phyloP scores from a whole-genome alignment of 2,888 invertebrate species.

The Ophonus ardosiacus region DNA sequence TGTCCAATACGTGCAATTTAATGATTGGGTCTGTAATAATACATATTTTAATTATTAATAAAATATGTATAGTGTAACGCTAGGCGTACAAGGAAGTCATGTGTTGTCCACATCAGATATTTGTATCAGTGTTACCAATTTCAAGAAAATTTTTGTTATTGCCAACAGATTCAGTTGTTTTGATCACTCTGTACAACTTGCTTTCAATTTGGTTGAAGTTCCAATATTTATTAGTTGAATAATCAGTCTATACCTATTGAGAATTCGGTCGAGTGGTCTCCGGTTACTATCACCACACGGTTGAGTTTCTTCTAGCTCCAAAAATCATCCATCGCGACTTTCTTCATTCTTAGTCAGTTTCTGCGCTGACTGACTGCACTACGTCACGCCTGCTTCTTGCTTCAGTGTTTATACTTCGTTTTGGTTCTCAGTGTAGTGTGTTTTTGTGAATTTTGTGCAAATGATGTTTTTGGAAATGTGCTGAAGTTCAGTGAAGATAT shows the following conservation, averaged over 20 bases:
- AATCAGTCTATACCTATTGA: background rate
- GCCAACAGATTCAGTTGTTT: too few relatives aligned
- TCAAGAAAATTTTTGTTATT: too few relatives aligned
- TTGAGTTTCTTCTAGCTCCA: background rate
- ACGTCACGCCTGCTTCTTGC: background rate
- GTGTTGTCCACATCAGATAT: too few relatives aligned
- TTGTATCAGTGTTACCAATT: too few relatives aligned
- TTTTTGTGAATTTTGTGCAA: background rate
- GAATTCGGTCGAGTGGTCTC: background rate
- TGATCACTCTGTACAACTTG: too few relatives aligned
- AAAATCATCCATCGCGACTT: background rate
- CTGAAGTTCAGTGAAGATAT: background rate
- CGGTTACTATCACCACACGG: background rate
- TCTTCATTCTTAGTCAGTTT: background rate
- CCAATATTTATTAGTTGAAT: background rate
- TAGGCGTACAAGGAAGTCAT: too few relatives aligned
- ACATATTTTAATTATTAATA: too few relatives aligned
- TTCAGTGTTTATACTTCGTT: background rate
- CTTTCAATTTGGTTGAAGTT: too few relatives aligned
- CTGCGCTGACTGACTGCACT: background rate
- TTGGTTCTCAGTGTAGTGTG: constrained; percentile 5
- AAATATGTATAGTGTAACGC: too few relatives aligned
- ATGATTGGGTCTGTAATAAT: too few relatives aligned
- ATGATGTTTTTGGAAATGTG: background rate
- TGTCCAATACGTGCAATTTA: too few relatives aligned